Base-by-base conservation (phyloP, 2,113 vertebrate species). In the Marmota monax region DNA sequence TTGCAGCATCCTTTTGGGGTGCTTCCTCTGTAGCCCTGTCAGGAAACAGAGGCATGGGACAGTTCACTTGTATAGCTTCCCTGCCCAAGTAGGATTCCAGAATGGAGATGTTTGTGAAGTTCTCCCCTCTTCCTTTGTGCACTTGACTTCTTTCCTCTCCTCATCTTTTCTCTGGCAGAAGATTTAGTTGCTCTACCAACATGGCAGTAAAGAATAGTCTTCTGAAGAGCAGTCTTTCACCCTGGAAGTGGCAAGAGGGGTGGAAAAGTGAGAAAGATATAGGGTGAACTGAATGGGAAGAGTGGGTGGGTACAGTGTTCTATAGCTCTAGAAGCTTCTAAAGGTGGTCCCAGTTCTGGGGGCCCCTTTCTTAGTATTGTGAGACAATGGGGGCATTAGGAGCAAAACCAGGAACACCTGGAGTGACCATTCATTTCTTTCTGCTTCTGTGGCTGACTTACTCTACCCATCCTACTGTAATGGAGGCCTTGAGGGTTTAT, bases 401-500 rank as follows among this genome's bases (percentile, higher is more conserved):
- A 51, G 32, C 4, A 1, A 69, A 37, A 83, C 42, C 13, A 48
- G 72, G 72, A 74, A 10, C 18, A 32, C 37, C 5, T 20, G 18
- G 22, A 14, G 67, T 73, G 74, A 53, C 34, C 45, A 39, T 7
- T 83, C 34, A 4, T 85, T 29, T 58, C 45, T 63, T 63, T 45
- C 61, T 83, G 34, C 45, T 86, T 78, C 86, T 37, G 27, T 73
- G 45, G n/a, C 73, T 53, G 79, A 70, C 69, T 56, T 25, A 61
- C 25, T 65, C 61, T 51, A 70, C 18, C 63, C 20, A 25, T 65
- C 20, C 23, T 53, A 34, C 32, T 32, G 0, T 95, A 78, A 72
- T 51, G 22, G 78, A 86, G 42, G 39, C 56, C 84, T 94, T 65
- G 73, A 42, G 61, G 53, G 45, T 91, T 95, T 79, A 88, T 96